These are phyloP conservation scores for Heterotilapia buettikoferi DNA, from an alignment of 2,113 vertebrate genomes.

Conservation along the genomic window DNA sequence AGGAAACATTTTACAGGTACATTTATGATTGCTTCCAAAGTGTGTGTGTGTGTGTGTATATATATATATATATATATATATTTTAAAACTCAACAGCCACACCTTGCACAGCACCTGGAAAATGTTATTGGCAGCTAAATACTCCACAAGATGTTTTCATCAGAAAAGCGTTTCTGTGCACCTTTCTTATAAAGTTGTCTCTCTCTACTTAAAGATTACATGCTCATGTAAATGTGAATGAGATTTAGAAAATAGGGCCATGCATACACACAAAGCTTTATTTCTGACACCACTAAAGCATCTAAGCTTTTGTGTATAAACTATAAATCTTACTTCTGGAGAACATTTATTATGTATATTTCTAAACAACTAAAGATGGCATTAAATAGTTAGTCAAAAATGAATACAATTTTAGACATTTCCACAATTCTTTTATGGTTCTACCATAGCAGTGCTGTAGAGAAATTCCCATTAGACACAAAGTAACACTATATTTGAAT, in stretches of 20 bases:
- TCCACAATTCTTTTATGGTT: background rate
- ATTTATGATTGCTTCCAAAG: background rate
- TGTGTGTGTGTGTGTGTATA: too few relatives aligned
- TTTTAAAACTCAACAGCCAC: background rate
- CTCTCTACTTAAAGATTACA: background rate
- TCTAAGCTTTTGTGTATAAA: background rate
- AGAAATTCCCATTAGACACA: background rate
- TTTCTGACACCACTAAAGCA: background rate
- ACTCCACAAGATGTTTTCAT: background rate
- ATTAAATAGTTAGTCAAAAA: background rate
- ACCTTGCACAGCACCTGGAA: background rate
- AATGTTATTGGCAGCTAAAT: background rate
- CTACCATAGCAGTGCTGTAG: background rate
- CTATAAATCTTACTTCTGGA: background rate
- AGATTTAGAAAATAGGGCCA: background rate
- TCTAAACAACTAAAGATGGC: background rate
- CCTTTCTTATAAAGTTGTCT: background rate
- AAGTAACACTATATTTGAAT: background rate
- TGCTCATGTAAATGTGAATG: background rate
- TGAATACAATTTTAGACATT: background rate
- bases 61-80: background rate
- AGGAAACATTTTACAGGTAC: background rate
- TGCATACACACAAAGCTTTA: background rate
- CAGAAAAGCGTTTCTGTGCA: background rate
- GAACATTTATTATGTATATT: background rate